These are phyloP conservation scores for Melanaphis sacchari DNA, from an alignment of 1,140 invertebrate species.

Conservation along the genomic window DNA sequence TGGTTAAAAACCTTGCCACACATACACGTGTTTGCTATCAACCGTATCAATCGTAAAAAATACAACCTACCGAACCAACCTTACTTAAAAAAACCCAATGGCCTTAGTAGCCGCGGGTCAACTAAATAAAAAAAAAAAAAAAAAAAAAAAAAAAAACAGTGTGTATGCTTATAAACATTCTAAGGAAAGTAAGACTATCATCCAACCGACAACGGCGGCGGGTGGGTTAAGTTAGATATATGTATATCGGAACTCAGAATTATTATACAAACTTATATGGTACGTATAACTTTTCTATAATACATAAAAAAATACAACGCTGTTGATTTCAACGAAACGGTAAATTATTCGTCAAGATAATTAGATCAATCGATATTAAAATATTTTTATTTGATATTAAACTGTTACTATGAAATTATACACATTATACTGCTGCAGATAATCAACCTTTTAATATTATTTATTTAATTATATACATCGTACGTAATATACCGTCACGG, in stretches of 20 bases:
- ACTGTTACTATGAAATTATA: neutral
- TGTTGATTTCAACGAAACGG: neutral
- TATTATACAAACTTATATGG: too few species aligned
- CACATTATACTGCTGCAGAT: too few species aligned
- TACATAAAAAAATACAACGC: neutral
- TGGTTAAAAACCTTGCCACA: too few species aligned
- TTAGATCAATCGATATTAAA: conserved; percentile 9
- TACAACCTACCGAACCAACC: too few species aligned
- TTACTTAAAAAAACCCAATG: too few species aligned
- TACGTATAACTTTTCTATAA: neutral
- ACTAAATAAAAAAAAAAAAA: too few species aligned
- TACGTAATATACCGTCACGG: conserved; percentile 7
- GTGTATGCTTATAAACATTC: neutral
- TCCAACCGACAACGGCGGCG: neutral
- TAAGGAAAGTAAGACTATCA: neutral
- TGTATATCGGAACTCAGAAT: too few species aligned
- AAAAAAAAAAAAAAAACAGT: too few species aligned
- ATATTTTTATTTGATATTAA: neutral
- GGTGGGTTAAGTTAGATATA: neutral
- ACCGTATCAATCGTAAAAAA: too few species aligned
- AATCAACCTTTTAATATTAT: conserved; percentile 1
- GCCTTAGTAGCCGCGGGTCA: too few species aligned
- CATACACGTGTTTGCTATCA: too few species aligned
- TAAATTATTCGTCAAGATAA: neutral
- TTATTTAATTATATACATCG: conserved; percentile 1